phyloP scores from a whole-genome alignment of 1,140 invertebrate species.

The Piezodorus guildinii region DNA sequence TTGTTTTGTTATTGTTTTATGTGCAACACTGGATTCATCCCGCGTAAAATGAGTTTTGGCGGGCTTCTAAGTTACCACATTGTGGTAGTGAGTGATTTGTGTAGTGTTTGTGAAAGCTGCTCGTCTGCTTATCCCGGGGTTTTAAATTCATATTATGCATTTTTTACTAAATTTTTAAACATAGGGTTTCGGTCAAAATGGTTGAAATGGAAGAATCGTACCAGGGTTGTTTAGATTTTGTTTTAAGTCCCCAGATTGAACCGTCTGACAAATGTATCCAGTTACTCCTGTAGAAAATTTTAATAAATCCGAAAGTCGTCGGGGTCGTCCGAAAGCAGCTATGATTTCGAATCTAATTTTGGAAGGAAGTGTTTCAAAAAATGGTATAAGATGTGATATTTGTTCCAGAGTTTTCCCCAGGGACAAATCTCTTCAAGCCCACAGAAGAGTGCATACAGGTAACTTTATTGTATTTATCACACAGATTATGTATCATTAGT shows the following conservation, averaged over 20 bases:
- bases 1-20: too few species aligned
- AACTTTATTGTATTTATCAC: constrained; percentile 12
- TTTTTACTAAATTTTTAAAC: neutral
- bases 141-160: neutral
- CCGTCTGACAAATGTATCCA: constrained; percentile 7
- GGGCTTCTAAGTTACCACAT: too few species aligned
- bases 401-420: constrained; percentile 67
- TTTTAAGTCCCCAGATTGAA: constrained; percentile 5
- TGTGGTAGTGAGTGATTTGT: too few species aligned
- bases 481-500: too few species aligned
- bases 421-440: constrained; percentile 71
- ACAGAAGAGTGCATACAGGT: constrained; percentile 70
- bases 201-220: neutral
- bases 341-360: constrained; percentile 56
- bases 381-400: constrained; percentile 59
- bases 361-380: constrained; percentile 56
- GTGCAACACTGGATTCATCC: too few species aligned
- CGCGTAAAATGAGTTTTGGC: too few species aligned
- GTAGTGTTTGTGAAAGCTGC: too few species aligned
- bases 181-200: neutral
- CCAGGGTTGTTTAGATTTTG: constrained; percentile 4
- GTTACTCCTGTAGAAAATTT: neutral
- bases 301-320: constrained; percentile 14
- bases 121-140: neutral
- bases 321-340: constrained; percentile 62